Evolutionary conservation across 2,888 invertebrate species (phyloP).

Genomic region (Acrobasis consociella): DNA sequence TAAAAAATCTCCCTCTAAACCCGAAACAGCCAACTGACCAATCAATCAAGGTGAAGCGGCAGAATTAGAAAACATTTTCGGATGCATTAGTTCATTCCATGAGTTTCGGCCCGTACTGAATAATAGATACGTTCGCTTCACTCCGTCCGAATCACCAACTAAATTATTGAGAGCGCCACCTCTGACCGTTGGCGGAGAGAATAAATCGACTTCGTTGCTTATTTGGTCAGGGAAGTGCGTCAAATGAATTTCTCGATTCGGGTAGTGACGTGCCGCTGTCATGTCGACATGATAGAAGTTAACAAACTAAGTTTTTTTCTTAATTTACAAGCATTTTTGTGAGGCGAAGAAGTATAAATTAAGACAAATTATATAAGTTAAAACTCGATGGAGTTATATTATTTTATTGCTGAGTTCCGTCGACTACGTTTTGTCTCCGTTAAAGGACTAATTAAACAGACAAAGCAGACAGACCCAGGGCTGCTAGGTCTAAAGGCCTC

Average conservation of each 20-base stretch:
- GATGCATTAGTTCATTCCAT: slow-evolving; percentile 55
- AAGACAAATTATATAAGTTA: too few species aligned
- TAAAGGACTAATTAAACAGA: too few species aligned
- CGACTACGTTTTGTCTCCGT: too few species aligned
- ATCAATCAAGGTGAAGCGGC: slow-evolving; percentile 46
- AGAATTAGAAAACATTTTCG: slow-evolving; percentile 57
- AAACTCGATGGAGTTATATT: too few species aligned
- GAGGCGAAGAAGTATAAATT: too few species aligned
- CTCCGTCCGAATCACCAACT: slow-evolving; percentile 66
- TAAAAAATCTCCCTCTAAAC: slow-evolving; percentile 7
- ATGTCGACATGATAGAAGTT: too few species aligned
- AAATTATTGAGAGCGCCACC: slow-evolving; percentile 71
- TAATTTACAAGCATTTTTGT: too few species aligned
- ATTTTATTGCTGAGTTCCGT: too few species aligned
- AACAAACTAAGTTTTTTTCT: too few species aligned
- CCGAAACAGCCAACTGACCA: slow-evolving; percentile 37
- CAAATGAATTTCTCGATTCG: slow-evolving; percentile 30
- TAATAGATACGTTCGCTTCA: slow-evolving; percentile 62
- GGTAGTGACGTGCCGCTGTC: background rate
- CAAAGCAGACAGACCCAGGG: too few species aligned
- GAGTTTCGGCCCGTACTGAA: slow-evolving; percentile 62
- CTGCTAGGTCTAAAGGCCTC: too few species aligned
- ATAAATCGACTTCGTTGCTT: slow-evolving; percentile 58
- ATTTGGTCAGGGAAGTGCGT: slow-evolving; percentile 32
- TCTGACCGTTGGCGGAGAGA: slow-evolving; percentile 50